Conservation (phyloP, 2,113 vertebrate species). For the Tor tambroides region DNA sequence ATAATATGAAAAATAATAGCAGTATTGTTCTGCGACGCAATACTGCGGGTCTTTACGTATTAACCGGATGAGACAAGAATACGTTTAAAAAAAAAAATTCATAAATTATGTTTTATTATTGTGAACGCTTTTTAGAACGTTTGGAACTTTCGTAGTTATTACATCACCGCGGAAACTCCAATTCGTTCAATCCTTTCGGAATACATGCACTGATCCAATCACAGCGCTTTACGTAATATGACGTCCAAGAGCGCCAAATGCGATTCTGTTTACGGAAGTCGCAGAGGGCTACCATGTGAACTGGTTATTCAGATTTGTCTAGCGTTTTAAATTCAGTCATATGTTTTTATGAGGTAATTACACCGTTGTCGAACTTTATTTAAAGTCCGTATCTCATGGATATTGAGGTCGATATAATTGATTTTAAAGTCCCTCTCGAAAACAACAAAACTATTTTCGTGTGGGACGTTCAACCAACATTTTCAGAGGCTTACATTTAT, state of each 20-base stretch:
- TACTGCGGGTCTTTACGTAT: not conserved
- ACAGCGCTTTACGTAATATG: not conserved
- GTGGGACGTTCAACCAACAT: conserved; percentile 73
- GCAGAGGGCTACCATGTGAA: fast-evolving
- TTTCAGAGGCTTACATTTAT: conserved; percentile 65
- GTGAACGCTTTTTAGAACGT: not conserved
- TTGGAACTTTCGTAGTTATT: not conserved
- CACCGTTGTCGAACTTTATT: not conserved
- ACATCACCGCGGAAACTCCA: not conserved
- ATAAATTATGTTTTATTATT: not conserved
- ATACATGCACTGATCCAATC: conserved; percentile 18
- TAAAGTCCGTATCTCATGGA: not conserved
- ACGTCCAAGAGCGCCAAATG: conserved; percentile 33
- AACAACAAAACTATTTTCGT: conserved; percentile 77
- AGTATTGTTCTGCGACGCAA: not conserved
- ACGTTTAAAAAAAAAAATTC: not conserved
- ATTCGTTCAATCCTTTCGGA: not conserved
- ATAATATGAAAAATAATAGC: not conserved
- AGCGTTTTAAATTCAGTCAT: not conserved
- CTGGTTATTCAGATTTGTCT: too few species aligned
- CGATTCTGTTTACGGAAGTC: conserved; percentile 46
- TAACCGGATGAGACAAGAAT: not conserved
- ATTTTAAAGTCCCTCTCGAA: conserved; percentile 74
- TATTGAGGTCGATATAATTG: conserved; percentile 74
- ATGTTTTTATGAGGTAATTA: not conserved